A percentile compares a stretch with the other conserved stretches of the same genome.
These are phyloP conservation scores for Ectemnius continuus DNA, from an alignment of 2,888 invertebrate genomes.

Conservation along the genomic window DNA sequence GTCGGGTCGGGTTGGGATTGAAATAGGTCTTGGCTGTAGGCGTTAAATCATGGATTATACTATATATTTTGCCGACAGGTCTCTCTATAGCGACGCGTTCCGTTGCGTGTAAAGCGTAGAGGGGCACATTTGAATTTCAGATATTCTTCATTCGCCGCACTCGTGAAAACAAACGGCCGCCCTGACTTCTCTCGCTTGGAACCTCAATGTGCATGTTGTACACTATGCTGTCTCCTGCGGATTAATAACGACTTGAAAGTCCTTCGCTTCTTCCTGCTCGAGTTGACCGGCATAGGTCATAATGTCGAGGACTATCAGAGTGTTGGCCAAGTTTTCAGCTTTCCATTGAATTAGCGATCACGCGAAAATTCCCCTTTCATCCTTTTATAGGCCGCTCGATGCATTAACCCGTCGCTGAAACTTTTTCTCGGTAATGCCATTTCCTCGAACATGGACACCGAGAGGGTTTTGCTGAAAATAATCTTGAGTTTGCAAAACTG, in stretches of 20 bases:
- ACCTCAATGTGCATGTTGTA: not conserved
- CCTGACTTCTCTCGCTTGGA: not conserved
- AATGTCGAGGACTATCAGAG: slow-evolving; percentile 21
- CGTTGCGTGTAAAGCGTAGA: too few relatives aligned
- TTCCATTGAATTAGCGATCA: not conserved
- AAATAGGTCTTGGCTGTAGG: too few relatives aligned
- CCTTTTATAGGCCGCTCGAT: too few relatives aligned
- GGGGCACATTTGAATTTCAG: slow-evolving; percentile 27
- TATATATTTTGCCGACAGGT: too few relatives aligned
- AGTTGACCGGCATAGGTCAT: slow-evolving; percentile 10
- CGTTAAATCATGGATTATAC: too few relatives aligned
- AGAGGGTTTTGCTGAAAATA: too few relatives aligned
- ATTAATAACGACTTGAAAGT: slow-evolving; percentile 18
- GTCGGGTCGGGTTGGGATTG: too few relatives aligned
- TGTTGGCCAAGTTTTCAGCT: slow-evolving; percentile 12
- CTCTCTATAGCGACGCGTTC: too few relatives aligned
- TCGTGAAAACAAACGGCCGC: not conserved
- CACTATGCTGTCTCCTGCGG: not conserved
- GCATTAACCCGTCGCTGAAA: too few relatives aligned
- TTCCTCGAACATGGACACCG: too few relatives aligned
- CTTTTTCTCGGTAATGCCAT: too few relatives aligned
- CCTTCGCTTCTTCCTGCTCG: slow-evolving; percentile 18
- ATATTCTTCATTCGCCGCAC: slow-evolving; percentile 5
- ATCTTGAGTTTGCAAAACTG: too few relatives aligned
- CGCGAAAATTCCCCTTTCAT: not conserved